Base-by-base conservation (phyloP, 2,113 vertebrate genomes). In the Clarias magur region DNA sequence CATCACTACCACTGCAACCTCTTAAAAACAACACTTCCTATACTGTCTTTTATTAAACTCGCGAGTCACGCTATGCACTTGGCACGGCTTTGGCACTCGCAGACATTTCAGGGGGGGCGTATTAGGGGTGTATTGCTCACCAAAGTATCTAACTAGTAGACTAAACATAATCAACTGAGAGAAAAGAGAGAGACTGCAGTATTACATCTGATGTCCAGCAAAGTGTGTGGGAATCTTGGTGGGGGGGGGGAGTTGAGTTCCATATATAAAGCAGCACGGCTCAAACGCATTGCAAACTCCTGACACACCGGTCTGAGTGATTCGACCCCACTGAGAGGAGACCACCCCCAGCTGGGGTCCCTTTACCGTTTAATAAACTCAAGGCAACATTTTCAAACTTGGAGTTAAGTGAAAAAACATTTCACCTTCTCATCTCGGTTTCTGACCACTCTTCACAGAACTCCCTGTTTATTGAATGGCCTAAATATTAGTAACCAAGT, bases 91-190 rank as follows among this genome's bases (percentile, higher is more conserved):
- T 80, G 42, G 42, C 42, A 79, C n/a, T 63, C 17, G 6, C 57
- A 48, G 84, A 78, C 84, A 62, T 48, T 48, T 48, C 48, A 1
- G 48, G 48, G 48, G 48, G 48, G 6, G 34, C 34, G 34, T 48
- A 63, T 15, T 59, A 17, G 16, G 15, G 57, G 62, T 72, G 63
- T 73, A 72, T 79, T 83, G 75, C 59, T 84, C 85, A 88, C 30
- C 60, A 68, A 56, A 79, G n/a, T 72, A 56, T 38, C 62, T 70
- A 62, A 80, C 54, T 2, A 56, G 63, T 82, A 88, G 85, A 84
- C 70, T 83, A 89, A 89, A 84, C 81, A 75, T 34, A 78, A 79
- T 84, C 48, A 87, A 80, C 65, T 1, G 1, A 83, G 72, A 73
- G 53, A 80, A 85, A 85, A 78, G 10, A 72, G 17, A 23, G 9